Base-by-base conservation (phyloP, 2,113 vertebrate species). In the Chlorodrepanis virens region DNA sequence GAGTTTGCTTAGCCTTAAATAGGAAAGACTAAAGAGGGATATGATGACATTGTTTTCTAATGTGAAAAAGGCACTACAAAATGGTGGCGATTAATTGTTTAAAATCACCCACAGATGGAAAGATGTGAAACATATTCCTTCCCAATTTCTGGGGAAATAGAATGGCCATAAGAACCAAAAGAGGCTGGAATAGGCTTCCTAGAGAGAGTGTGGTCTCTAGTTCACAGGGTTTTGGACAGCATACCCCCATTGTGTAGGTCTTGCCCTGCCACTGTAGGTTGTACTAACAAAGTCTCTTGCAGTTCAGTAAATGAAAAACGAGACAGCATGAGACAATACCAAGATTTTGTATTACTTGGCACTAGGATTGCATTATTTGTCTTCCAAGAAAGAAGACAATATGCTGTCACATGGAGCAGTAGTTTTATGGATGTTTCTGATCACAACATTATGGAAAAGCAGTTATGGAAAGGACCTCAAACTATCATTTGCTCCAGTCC, bases 341-440 rank as follows among this genome's bases (percentile, higher is more conserved):
- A 65, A 83, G 49, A 53, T 65, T 69, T 25, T 83, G 31, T 44
- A 90, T 69, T 86, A 61, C 17, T 61, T 93, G 72, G 35, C 42
- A 52, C 33, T 60, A 54, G 39, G 29, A 87, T 67, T 89, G 47
- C 40, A n/a, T 50, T 83, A 69, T 92, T 88, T 88, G 23, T 93
- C 71, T 94, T 94, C 59, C 15, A 45, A 67, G 40, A 42, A 83
- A 67, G 76, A 83, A 63, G 63, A 74, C 56, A 86, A n/a, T 42
- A 40, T 1, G 14, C 14, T 83, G 92, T 45, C 57, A 87, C 33
- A 60, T 17, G 68, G 45, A 78, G 27, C 24, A 84, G 47, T 6
- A 13, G 8, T 64, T 91, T 91, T 93, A 89, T 79, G 49, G 65
- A 60, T 94, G 53, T 79, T 82, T 84, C 84, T 91, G 84, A 82